Evolutionary conservation across 2,888 invertebrate genomes (phyloP).

Genomic region (Eucera pruinosa): DNA sequence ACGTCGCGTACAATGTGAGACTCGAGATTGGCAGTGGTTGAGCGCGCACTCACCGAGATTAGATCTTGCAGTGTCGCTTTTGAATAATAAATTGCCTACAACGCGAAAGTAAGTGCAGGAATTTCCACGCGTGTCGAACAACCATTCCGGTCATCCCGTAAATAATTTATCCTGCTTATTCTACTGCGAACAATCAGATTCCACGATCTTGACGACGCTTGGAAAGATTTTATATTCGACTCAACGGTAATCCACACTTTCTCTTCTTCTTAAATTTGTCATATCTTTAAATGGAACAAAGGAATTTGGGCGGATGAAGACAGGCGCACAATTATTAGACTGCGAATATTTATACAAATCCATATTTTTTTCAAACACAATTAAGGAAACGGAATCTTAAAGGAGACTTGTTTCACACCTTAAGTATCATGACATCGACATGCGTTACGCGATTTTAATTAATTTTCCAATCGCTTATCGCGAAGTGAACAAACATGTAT

Average conservation of each 20-base stretch:
- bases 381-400: no score
- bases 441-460: no score
- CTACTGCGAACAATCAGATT: not conserved
- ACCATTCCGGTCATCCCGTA: conserved; percentile 5
- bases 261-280: no score
- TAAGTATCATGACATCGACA: no score
- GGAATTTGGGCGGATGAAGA: no score
- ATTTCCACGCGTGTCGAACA: conserved; percentile 48
- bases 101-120: conserved; percentile 30
- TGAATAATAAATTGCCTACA: conserved; percentile 47
- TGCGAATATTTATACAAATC: no score
- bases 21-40: conserved; percentile 28
- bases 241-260: not conserved
- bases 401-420: no score
- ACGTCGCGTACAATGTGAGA: not conserved
- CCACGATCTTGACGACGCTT: not conserved
- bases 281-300: no score
- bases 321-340: no score
- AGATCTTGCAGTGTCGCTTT: conserved; percentile 36
- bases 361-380: no score
- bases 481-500: no score
- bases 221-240: not conserved
- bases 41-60: conserved; percentile 33
- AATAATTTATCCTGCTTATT: conserved; percentile 21
- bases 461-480: no score